phyloP scores from a whole-genome alignment of 2,888 invertebrate genomes.

The Sphinx pinastri region DNA sequence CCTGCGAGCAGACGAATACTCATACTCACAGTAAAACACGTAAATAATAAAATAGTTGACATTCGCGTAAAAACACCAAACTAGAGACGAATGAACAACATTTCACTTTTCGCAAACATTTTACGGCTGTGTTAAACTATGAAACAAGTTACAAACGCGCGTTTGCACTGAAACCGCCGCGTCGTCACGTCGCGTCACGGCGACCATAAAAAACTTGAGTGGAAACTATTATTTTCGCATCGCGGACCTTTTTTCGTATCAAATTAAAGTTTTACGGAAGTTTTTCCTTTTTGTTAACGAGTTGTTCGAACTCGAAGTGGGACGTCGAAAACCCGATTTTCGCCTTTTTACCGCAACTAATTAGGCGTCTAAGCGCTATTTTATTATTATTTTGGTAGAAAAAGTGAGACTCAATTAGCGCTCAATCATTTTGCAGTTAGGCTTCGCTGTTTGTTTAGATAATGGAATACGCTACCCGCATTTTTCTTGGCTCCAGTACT shows the following conservation, averaged over 20 bases:
- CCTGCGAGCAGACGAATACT: constrained; percentile 1
- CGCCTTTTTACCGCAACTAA: constrained; percentile 47
- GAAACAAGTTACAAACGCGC: not conserved
- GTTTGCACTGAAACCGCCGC: not conserved
- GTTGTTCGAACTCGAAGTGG: constrained; percentile 42
- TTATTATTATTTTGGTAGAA: constrained; percentile 42
- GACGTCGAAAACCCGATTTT: constrained; percentile 49
- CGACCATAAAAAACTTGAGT: constrained; percentile 14
- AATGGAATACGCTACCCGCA: no score
- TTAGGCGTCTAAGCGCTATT: constrained; percentile 49
- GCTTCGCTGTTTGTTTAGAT: not conserved
- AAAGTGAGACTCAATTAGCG: constrained; percentile 11
- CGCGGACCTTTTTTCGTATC: constrained; percentile 49
- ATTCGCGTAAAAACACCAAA: constrained; percentile 7
- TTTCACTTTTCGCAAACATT: constrained; percentile 15
- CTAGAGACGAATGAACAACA: constrained; percentile 8
- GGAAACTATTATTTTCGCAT: constrained; percentile 52
- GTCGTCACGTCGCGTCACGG: constrained; percentile 10
- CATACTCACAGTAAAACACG: not conserved
- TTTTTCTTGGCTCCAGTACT: no score
- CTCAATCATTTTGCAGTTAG: not conserved
- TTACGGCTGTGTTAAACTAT: constrained; percentile 5
- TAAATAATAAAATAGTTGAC: constrained; percentile 23
- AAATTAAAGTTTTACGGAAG: constrained; percentile 53
- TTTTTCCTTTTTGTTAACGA: constrained; percentile 55